Evolutionary conservation across 2,888 invertebrate species (phyloP), one percentile per base, ranked within the genome.

Genomic region (Atrina japonica): DNA sequence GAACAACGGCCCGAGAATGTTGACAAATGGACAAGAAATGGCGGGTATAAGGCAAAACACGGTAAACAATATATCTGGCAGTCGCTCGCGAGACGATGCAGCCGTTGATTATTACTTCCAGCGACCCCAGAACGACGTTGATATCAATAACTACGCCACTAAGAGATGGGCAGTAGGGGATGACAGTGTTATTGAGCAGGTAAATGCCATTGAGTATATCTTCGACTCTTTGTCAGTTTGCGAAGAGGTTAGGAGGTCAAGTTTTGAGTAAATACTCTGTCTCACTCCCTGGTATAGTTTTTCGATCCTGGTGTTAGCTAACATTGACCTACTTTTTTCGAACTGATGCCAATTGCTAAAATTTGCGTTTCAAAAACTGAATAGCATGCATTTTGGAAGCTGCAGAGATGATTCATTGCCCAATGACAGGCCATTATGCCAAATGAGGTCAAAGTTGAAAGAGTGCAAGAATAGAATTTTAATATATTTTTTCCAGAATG

Each of bases 101-200:
- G 95, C 95, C 91, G 97, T 97, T 83, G 96, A 96, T 87, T 97
- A 97, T 91, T 96, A 96, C 82, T 97, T 96, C 90, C 96, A 96
- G 90, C 91, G 95, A 80, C 94, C 95, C 76, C 94, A 95, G 80
- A 94, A 94, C 79, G 96, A 96, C 89, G 94, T 94, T 66, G 96
- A 96, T 89, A 94, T 96, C 89, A 88, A 86, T 59, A 91, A 82
- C 69, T 84, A 82, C 63, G 87, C 92, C 63, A 82, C 74, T 50
- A 93, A 84, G 43, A 85, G 91, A 77, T 97, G 97, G 97, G 95
- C 96, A 43, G 93, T 96, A 73, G 96, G 96, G 73, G 97, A 97
- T 91, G 97, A 97, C 91, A 94, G 94, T 88, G 94, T 95, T 87
- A 93, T 95, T 84, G 96, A 86, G 68, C 89, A 89, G 84, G 88